Conservation (phyloP, 2,113 vertebrate species). For the Donacobius atricapilla region DNA sequence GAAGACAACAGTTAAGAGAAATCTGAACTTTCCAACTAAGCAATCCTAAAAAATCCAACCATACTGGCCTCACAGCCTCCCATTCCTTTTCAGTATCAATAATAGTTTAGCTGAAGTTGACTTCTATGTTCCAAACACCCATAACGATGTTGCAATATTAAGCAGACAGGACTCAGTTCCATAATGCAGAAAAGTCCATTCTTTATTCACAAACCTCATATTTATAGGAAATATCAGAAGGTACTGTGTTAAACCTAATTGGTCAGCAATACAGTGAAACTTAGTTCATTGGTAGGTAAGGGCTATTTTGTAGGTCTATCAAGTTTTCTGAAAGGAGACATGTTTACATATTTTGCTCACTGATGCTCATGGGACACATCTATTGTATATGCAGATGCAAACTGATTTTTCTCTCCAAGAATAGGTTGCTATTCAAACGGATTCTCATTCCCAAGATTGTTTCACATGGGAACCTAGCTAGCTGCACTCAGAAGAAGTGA, state of each 20-base stretch:
- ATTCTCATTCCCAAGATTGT: background rate
- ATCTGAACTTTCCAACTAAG: background rate
- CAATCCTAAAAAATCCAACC: background rate
- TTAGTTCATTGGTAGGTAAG: background rate
- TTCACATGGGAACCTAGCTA: background rate
- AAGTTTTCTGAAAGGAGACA: too few relatives aligned
- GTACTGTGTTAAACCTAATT: background rate
- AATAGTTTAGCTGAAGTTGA: background rate
- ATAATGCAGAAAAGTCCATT: background rate
- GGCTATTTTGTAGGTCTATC: background rate
- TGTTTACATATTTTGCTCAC: background rate
- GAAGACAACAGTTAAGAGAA: background rate
- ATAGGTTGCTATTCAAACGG: background rate
- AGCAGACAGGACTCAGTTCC: background rate
- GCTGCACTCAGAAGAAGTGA: background rate
- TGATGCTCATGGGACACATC: background rate
- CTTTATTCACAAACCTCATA: background rate
- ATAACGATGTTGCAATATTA: background rate
- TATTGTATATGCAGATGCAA: background rate
- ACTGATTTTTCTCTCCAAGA: background rate
- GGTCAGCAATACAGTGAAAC: background rate
- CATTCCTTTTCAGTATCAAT: background rate
- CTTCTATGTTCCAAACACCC: background rate
- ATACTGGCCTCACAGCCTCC: background rate
- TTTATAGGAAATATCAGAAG: background rate